Percentiles rank a stretch among this genome's conserved stretches.
phyloP scores from a whole-genome alignment of 1,140 invertebrate species.

The Cydia fagiglandana region DNA sequence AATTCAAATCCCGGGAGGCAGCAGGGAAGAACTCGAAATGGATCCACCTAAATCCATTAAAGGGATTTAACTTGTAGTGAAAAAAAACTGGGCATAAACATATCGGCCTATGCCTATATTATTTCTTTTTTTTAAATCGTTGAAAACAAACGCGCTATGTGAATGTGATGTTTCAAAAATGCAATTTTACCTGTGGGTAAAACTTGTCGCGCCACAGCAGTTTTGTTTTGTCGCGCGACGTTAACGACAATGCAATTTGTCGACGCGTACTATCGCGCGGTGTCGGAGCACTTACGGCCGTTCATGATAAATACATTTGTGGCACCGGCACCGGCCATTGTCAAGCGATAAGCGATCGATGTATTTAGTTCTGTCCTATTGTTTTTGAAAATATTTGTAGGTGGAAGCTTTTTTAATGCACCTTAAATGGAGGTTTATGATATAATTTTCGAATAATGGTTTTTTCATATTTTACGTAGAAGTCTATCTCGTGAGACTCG shows the following conservation, averaged over 20 bases:
- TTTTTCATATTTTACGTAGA: too few relatives aligned
- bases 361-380: not conserved
- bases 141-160: not conserved
- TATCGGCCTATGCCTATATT: too few relatives aligned
- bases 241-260: slow-evolving; percentile 26
- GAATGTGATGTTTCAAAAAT: not conserved
- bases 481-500: too few relatives aligned
- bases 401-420: not conserved
- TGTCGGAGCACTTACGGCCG: slow-evolving; percentile 5
- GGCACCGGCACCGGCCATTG: not conserved
- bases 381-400: not conserved
- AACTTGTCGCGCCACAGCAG: not conserved
- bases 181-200: not conserved
- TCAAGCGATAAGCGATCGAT: slow-evolving; percentile 1
- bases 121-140: too few relatives aligned
- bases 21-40: not conserved
- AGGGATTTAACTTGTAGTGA: slow-evolving; percentile 11
- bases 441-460: too few relatives aligned
- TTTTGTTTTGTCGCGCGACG: slow-evolving; percentile 12
- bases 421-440: too few relatives aligned
- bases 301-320: slow-evolving; percentile 1
- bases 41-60: slow-evolving; percentile 13
- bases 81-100: not conserved
- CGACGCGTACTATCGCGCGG: slow-evolving; percentile 9
- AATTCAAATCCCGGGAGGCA: not conserved